Evolutionary conservation across 2,888 invertebrate genomes (phyloP), one percentile per base, ranked within the genome.

Genomic region (Callyntrura guangdongensis): DNA sequence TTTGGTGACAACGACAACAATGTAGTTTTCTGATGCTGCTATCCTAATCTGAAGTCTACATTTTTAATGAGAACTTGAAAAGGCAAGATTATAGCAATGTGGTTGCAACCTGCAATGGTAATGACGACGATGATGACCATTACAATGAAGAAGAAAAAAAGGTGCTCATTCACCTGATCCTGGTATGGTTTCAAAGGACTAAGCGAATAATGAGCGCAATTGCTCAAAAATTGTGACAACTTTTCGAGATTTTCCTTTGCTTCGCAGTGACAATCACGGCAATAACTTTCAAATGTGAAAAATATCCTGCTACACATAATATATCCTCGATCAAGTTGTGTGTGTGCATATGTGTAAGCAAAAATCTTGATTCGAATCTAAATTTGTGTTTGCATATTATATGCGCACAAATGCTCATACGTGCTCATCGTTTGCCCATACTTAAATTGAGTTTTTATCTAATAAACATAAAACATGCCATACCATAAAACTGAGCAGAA

Each of bases 391-490:
- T 74, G 74, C 6, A 36, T 4, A 36, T 36, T 36, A 36, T 36
- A 6, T 36, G 36, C 36, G 6, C 36, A 36, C n/a, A n/a, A n/a
- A 74, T 74, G 47, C 22, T 49, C 72, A 47, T 69, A 69, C 69
- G 69, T 72, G 72, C 45, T 45, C 25, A 72, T 36, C 36, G 45
- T 45, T 72, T 72, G 36, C 14, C 27, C 36, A 81, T 45, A 56
- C 81, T 47, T 74, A 1, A 74, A 74, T 61, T 61, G n/a, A 61
- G 20, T 47, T 47, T 45, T 74, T 20, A 74, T 74, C n/a, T 69
- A 69, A 74, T 47, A 74, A 45, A 74, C 36, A 79, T 56, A 45
- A 20, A 4, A 79, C 8, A 17, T 72, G 45, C 72, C 6, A 25
- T 25, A 25, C 47, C 22, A 20, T 49, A 49, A 56, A 36, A 59